Evolutionary conservation across 92 coral and sea anemone species (phyloP), one percentile per base, ranked within the genome.

Genomic region (Pocillopora grandis): DNA sequence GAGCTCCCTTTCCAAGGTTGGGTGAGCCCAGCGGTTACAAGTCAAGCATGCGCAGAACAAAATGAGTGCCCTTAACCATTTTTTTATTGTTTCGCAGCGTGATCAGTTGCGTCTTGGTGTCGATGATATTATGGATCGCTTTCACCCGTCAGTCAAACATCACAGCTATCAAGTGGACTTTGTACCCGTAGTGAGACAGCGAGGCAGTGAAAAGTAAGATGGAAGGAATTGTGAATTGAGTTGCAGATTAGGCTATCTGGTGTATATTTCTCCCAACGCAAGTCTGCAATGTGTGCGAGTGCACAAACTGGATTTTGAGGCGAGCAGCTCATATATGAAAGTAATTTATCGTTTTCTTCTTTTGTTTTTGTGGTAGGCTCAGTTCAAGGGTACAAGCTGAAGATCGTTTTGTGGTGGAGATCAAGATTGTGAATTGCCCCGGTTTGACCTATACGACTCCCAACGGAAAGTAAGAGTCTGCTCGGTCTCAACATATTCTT

Each of bases 71-170:
- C 8, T 2, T 62, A 18, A 15, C 12, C 12, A 5, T 62, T 20
- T 17, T 77, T 15, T 21, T 58, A 10, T 71, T n/a, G 1, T 62
- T 21, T 76, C 33, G 58, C 80, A 96, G 99, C 92, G 99, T n/a
- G 99, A 96, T 72, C 87, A 82, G 84, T 84, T 96, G 19, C 98
- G 99, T 72, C 84, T 94, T 9, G 97, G 99, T 48, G 71, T 94
- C 69, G 99, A 96, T 71, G 96, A 94, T 60, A 23, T 86, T 56
- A 62, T 94, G 84, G 93, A 88, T 12, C 76, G 77, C 15, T 94
- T 96, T 71, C 71, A 90, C 61, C 99, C 99, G 2, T 70, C 92
- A 18, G 76, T 96, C 16, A 91, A 90, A 56, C 95, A 96, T 62
- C 92, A 96, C 49, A 87, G 78, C 77, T 96, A 96, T 78, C 89